These are phyloP conservation scores for Fukomys damarensis DNA, from an alignment of 2,113 vertebrate genomes.

Conservation along the genomic window DNA sequence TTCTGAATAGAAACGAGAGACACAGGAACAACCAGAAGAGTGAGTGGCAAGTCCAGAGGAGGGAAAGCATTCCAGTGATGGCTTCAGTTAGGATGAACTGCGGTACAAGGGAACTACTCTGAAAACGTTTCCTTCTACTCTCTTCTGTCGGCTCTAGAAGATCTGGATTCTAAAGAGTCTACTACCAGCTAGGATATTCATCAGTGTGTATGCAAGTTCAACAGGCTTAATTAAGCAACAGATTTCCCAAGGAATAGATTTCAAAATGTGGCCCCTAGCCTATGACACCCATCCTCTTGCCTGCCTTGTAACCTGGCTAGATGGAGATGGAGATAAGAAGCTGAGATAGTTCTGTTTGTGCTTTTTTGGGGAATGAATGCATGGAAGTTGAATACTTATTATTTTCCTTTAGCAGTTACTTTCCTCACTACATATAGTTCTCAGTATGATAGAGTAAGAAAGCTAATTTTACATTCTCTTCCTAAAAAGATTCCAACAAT, in stretches of 20 bases:
- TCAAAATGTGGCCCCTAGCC: neutral
- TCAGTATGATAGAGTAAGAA: neutral
- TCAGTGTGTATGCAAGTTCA: neutral
- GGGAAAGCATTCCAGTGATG: neutral
- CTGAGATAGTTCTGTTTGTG: neutral
- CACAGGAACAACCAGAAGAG: neutral
- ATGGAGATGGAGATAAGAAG: neutral
- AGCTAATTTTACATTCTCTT: neutral
- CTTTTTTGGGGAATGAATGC: slow-evolving; percentile 2
- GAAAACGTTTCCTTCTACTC: neutral
- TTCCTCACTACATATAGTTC: neutral
- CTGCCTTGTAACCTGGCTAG: neutral
- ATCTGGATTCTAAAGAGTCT: neutral
- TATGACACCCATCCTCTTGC: neutral
- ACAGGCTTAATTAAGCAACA: neutral
- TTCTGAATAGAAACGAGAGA: neutral
- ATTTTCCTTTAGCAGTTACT: neutral
- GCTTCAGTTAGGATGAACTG: neutral
- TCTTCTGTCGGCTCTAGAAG: neutral
- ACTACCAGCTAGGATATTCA: neutral
- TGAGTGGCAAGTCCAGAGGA: accelerated
- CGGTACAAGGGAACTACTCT: neutral
- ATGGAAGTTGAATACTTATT: neutral
- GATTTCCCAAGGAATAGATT: neutral
- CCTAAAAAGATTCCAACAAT: neutral